Percentiles rank a stretch among this genome's conserved stretches.
Conservation (phyloP, 1,140 invertebrate species). For the Micrasema minimum region DNA sequence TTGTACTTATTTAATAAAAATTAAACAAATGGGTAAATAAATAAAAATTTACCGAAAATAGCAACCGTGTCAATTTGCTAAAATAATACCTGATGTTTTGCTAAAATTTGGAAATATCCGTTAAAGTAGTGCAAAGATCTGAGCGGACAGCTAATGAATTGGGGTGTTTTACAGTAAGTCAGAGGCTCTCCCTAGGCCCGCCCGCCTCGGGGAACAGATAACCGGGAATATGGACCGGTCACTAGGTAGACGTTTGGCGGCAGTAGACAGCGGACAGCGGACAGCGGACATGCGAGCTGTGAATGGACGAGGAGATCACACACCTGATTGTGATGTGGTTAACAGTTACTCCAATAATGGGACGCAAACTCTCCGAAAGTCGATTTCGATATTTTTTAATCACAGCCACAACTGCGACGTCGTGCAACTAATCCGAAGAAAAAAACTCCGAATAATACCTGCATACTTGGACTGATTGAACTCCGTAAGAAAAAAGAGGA, state of each 20-base stretch:
- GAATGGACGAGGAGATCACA: constrained; percentile 9
- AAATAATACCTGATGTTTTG: too few relatives aligned
- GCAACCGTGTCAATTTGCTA: too few relatives aligned
- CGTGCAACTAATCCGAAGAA: constrained; percentile 44
- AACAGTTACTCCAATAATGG: constrained; percentile 22
- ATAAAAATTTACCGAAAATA: too few relatives aligned
- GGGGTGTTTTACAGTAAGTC: too few relatives aligned
- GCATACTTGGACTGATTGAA: constrained; percentile 41
- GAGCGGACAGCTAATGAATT: too few relatives aligned
- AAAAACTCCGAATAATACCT: constrained; percentile 26
- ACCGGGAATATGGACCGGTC: too few relatives aligned
- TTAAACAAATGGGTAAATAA: too few relatives aligned
- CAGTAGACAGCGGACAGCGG: neutral
- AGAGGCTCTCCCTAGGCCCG: too few relatives aligned
- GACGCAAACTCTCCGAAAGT: constrained; percentile 29
- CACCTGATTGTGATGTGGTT: constrained; percentile 25
- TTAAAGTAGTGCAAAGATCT: too few relatives aligned
- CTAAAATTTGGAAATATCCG: too few relatives aligned
- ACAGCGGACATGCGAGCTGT: neutral
- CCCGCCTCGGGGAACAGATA: too few relatives aligned
- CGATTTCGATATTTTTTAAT: constrained; percentile 16
- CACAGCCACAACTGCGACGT: constrained; percentile 29
- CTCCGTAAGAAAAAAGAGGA: constrained; percentile 32
- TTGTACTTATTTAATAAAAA: too few relatives aligned
- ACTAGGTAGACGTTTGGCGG: constrained; percentile 5